These are phyloP conservation scores for Agrilus cyanescens DNA, from an alignment of 2,888 invertebrate species.

Conservation along the genomic window DNA sequence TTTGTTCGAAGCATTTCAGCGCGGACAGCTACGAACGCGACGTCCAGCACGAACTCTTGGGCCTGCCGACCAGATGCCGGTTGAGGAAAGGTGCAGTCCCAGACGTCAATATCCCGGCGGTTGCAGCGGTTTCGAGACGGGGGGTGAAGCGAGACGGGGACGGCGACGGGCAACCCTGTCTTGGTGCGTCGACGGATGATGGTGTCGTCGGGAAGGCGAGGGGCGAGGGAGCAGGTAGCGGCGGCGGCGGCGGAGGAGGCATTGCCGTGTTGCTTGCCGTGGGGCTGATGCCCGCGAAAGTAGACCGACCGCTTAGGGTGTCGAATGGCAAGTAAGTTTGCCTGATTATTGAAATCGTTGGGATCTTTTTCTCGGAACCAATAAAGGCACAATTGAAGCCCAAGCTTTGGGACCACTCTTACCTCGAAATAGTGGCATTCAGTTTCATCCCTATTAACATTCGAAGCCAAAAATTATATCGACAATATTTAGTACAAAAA, in stretches of 20 bases:
- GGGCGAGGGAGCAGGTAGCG: slow-evolving; percentile 6
- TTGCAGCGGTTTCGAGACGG: slow-evolving; percentile 16
- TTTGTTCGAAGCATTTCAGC: slow-evolving; percentile 43
- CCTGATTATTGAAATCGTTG: neutral
- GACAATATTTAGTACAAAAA: too few relatives aligned
- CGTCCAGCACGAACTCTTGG: slow-evolving; percentile 42
- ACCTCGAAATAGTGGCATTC: too few relatives aligned
- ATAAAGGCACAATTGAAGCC: too few relatives aligned
- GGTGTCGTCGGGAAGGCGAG: slow-evolving; percentile 2
- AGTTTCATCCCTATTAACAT: too few relatives aligned
- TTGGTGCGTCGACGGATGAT: slow-evolving; percentile 2
- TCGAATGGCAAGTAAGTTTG: slow-evolving; percentile 10
- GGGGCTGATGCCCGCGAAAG: slow-evolving; percentile 38
- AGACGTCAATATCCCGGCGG: slow-evolving; percentile 9
- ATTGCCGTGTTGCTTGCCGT: slow-evolving; percentile 44
- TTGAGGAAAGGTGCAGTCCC: slow-evolving; percentile 40
- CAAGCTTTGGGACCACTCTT: too few relatives aligned
- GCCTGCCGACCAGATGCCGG: slow-evolving; percentile 40
- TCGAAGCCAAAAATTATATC: too few relatives aligned
- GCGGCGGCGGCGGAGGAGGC: slow-evolving; percentile 22
- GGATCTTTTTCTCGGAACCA: too few relatives aligned
- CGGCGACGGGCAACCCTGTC: slow-evolving; percentile 17
- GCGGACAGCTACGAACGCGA: slow-evolving; percentile 42
- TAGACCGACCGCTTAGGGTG: slow-evolving; percentile 5
- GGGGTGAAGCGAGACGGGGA: slow-evolving; percentile 21